phyloP scores from a whole-genome alignment of 2,888 invertebrate genomes.

The Hydriomena furcata region DNA sequence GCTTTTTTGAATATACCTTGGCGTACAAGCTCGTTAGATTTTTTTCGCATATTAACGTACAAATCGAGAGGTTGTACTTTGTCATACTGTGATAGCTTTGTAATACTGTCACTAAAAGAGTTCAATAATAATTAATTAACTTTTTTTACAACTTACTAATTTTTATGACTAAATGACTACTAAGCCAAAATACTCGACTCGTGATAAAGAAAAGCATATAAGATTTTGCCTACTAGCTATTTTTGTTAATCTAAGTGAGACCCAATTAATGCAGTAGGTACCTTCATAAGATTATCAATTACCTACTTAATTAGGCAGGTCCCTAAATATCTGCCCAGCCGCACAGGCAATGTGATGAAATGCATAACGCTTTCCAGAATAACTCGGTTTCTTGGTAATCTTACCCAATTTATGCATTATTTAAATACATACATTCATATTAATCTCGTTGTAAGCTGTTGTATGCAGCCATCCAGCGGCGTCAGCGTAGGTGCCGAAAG shows the following conservation, averaged over 20 bases:
- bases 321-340: neutral
- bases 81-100: constrained; percentile 26
- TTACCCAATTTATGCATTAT: neutral
- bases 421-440: constrained; percentile 3
- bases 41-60: constrained; percentile 35
- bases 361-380: neutral
- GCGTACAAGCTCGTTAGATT: constrained; percentile 51
- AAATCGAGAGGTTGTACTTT: constrained; percentile 21
- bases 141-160: constrained; percentile 53
- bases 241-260: too few relatives aligned
- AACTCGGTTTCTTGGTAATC: neutral
- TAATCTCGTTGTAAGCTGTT: constrained; percentile 47
- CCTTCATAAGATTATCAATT: too few relatives aligned
- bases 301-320: too few relatives aligned
- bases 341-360: neutral
- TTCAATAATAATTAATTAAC: constrained; percentile 40
- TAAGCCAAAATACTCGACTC: constrained; percentile 22
- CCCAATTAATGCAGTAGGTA: too few relatives aligned
- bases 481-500: constrained; percentile 80
- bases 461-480: constrained; percentile 74
- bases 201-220: too few relatives aligned
- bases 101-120: constrained; percentile 35
- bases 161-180: constrained; percentile 51
- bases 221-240: too few relatives aligned
- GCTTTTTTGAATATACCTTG: constrained; percentile 50